Base-by-base conservation (phyloP, 2,113 vertebrate species). In the Nothobranchius furzeri region DNA sequence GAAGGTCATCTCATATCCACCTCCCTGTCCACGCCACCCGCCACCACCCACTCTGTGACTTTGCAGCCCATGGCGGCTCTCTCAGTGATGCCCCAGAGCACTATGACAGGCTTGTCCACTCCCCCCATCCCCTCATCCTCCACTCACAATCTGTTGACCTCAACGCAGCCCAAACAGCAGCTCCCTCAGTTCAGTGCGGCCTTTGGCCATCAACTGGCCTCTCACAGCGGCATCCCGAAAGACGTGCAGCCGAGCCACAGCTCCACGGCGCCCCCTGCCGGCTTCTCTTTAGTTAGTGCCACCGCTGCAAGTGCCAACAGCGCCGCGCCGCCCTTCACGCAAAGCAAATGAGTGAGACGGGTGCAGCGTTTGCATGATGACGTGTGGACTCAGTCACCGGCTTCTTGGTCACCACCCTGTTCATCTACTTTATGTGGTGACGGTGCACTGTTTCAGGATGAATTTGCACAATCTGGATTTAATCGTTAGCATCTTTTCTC, bases 221-320 rank as follows among this genome's bases (percentile, higher is more conserved):
- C 96, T 75, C 98, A 98, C 91, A 98, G 98, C 84, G 98, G 98
- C 92, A 98, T 99, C 90, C 98, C 97, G 59, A 99, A 99, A 94
- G 98, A 99, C 88, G 93, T 98, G 88, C 97, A 99, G 93, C 96
- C 98, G 90, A 99, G 95, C 94, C 98, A 99, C 95, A 99, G 98
- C 89, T 99, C 98, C 58, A 98, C 95, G 75, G 98, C 96, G 46
- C 97, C 98, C 81, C 98, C 98, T 24, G 95, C 96, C 71, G 96
- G 96, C 91, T 98, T 96, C 82, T 92, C 96, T 64, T 93, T 95
- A 68, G 95, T 96, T 76, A 92, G 96, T 94, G 95, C 94, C 94
- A 95, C 95, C 57, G 92, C 96, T 90, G 95, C 96, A 78, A 95
- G 95, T 94, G 96, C 95, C 95, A 97, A 94, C 91, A 96, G 94